These are phyloP conservation scores for Trimorus sp. DNA, from an alignment of 2,888 invertebrate species.

Conservation along the genomic window DNA sequence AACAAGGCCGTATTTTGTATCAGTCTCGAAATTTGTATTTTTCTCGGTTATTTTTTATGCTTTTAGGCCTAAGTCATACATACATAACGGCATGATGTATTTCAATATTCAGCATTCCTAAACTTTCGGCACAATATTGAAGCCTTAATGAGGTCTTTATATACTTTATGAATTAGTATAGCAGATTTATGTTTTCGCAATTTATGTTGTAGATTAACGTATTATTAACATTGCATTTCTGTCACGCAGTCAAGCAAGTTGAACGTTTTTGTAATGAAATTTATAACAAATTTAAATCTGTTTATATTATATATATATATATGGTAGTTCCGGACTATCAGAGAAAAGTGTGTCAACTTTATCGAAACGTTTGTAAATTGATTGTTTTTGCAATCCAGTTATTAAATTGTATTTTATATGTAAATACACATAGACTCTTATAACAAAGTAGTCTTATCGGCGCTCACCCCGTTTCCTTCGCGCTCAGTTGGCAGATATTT, in stretches of 20 bases:
- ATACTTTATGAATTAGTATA: not conserved
- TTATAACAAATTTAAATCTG: slow-evolving; percentile 11
- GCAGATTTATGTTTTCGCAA: slow-evolving; percentile 3
- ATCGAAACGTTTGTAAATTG: no score
- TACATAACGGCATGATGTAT: slow-evolving; percentile 63
- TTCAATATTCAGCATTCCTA: slow-evolving; percentile 64
- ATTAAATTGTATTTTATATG: no score
- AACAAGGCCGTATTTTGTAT: slow-evolving; percentile 26
- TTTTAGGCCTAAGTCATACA: slow-evolving; percentile 67
- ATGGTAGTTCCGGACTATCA: no score
- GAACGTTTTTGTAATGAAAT: no score
- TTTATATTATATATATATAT: not conserved
- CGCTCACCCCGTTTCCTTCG: no score
- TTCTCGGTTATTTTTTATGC: slow-evolving; percentile 50
- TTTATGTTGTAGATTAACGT: not conserved
- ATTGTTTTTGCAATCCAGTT: no score
- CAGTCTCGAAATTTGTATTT: slow-evolving; percentile 37
- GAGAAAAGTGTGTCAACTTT: no score
- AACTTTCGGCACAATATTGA: slow-evolving; percentile 46
- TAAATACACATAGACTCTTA: no score
- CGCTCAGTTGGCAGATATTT: no score
- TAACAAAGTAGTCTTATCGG: no score
- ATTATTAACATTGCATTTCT: not conserved
- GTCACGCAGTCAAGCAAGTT: no score
- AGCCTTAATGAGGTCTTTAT: slow-evolving; percentile 33